A percentile compares a stretch with the other conserved stretches of the same genome.
Evolutionary conservation across 2,888 invertebrate species (phyloP).

Genomic region (Brachypalpus laphriformis): DNA sequence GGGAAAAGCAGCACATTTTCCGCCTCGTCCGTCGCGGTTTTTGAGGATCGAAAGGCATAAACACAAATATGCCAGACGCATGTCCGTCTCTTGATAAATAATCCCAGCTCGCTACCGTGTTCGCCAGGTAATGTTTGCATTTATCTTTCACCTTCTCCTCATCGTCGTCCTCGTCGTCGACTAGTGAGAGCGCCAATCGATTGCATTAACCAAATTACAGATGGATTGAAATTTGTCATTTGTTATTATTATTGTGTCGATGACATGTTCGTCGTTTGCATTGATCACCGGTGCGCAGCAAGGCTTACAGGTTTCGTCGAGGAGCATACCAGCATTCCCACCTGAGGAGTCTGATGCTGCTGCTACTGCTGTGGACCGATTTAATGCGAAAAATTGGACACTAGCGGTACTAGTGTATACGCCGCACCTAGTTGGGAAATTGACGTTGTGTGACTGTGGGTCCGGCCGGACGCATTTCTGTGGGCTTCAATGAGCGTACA

Average conservation of each 20-base stretch:
- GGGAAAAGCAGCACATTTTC: conserved; percentile 68
- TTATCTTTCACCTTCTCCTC: conserved; percentile 46
- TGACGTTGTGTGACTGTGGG: conserved; percentile 12
- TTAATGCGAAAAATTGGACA: conserved; percentile 70
- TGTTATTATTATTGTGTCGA: conserved; percentile 73
- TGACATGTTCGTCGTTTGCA: conserved; percentile 72
- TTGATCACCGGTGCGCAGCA: conserved; percentile 51
- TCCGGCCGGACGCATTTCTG: conserved; percentile 54
- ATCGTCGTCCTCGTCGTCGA: conserved; percentile 12
- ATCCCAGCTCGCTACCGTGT: conserved; percentile 69
- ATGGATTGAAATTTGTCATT: conserved; percentile 75
- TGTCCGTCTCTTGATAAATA: conserved; percentile 73
- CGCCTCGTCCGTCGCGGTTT: conserved; percentile 51
- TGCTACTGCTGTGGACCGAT: conserved; percentile 43
- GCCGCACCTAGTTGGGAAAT: conserved; percentile 68
- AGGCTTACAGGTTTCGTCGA: conserved; percentile 52
- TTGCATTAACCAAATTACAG: conserved; percentile 75
- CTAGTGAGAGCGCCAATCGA: conserved; percentile 64
- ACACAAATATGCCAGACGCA: conserved; percentile 74
- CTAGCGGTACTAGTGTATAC: conserved; percentile 56
- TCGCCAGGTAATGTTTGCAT: conserved; percentile 64
- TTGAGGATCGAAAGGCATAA: conserved; percentile 65
- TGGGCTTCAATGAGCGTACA: conserved; percentile 70
- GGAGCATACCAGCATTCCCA: conserved; percentile 53
- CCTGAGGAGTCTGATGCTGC: conserved; percentile 23